These are phyloP conservation scores for Pseudochromis fuscus DNA, from an alignment of 2,797 vertebrate genomes.

Conservation along the genomic window DNA sequence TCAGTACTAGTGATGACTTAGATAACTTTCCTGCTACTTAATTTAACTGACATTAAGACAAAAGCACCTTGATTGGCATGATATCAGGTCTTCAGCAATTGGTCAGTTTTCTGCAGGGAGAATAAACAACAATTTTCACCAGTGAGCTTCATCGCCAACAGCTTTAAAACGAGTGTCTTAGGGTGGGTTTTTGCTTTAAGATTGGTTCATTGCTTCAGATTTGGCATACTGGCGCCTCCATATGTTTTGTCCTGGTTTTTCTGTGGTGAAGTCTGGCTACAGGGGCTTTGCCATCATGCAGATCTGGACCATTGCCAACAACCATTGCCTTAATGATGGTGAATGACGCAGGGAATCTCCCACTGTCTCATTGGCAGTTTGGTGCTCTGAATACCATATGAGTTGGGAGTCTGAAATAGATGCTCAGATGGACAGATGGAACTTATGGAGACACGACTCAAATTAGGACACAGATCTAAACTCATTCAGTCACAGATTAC, in stretches of 20 bases:
- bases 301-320: constrained; percentile 57
- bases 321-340: constrained; percentile 40
- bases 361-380: constrained; percentile 48
- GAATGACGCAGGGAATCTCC: constrained; percentile 61
- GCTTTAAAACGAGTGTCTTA: not conserved
- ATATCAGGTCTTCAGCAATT: not conserved
- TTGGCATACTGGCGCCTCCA: constrained; percentile 56
- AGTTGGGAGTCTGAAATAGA: constrained; percentile 54
- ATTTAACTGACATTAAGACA: not conserved
- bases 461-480: constrained; percentile 60
- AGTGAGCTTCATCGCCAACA: constrained; percentile 2
- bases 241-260: constrained; percentile 62
- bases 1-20: not conserved
- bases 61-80: not conserved
- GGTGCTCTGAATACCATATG: constrained; percentile 62
- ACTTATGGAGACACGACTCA: constrained; percentile 41
- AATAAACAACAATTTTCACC: not conserved
- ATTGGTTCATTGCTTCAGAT: constrained; percentile 44
- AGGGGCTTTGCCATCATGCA: constrained; percentile 69
- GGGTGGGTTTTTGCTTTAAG: constrained; percentile 61
- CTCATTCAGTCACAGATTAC: constrained; percentile 42
- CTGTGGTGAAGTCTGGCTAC: constrained; percentile 62
- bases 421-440: constrained; percentile 61
- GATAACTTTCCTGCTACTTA: constrained; percentile 3
- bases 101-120: not conserved